These are phyloP conservation scores for Acanthis flammea DNA, from an alignment of 2,797 vertebrate genomes.

Conservation along the genomic window DNA sequence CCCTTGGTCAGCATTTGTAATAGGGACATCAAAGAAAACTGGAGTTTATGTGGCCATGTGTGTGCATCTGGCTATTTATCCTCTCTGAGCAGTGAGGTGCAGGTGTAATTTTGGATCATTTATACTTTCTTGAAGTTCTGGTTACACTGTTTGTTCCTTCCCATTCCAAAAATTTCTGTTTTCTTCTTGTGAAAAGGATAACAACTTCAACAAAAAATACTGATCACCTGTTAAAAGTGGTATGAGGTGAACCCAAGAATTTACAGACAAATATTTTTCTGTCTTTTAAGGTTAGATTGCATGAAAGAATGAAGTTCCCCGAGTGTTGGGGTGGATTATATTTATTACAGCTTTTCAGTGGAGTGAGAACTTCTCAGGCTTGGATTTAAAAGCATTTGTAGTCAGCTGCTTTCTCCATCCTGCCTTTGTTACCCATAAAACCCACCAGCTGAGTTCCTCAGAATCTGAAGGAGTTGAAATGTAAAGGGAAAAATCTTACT, in stretches of 20 bases:
- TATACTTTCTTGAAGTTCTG: neutral
- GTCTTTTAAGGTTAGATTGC: neutral
- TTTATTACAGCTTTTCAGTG: neutral
- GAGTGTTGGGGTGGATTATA: neutral
- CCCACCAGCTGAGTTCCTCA: neutral
- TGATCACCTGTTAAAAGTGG: neutral
- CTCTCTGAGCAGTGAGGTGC: neutral
- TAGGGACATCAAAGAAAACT: neutral
- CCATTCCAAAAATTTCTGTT: neutral
- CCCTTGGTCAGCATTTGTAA: neutral
- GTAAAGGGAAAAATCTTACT: neutral
- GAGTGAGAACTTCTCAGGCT: neutral
- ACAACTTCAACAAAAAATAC: neutral
- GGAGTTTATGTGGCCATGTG: neutral
- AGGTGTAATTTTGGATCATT: neutral
- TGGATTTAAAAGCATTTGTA: neutral
- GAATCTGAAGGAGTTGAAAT: neutral
- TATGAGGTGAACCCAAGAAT: neutral
- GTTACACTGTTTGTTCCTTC: neutral
- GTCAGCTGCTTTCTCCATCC: neutral
- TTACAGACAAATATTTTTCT: neutral
- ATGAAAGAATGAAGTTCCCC: neutral
- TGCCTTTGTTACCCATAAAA: neutral
- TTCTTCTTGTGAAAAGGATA: neutral
- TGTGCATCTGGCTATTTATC: neutral